phyloP scores from a whole-genome alignment of 1,140 invertebrate genomes.

The Oedothorax gibbosus region DNA sequence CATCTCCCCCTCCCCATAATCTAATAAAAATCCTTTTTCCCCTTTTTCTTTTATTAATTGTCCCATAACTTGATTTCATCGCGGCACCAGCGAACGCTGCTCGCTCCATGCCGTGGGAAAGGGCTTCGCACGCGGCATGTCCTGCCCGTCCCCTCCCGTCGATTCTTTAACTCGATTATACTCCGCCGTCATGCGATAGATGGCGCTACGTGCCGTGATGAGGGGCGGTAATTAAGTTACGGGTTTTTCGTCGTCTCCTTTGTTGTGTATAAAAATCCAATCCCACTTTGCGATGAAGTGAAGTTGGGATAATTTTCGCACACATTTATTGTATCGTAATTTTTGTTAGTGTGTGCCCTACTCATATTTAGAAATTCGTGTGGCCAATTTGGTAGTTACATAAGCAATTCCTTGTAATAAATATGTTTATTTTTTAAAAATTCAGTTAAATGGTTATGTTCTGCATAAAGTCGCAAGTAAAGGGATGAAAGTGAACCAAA shows the following conservation, averaged over 20 bases:
- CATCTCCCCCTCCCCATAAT: conserved; percentile 31
- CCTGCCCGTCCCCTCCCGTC: neutral
- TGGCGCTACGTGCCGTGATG: conserved; percentile 38
- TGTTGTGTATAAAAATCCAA: neutral
- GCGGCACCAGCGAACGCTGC: neutral
- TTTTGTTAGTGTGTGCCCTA: too few species aligned
- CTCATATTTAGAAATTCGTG: too few species aligned
- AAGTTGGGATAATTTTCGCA: neutral
- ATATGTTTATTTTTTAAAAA: too few species aligned
- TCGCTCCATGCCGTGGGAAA: conserved; percentile 29
- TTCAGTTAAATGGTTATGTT: too few species aligned
- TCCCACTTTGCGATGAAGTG: neutral
- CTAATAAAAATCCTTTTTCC: conserved; percentile 63
- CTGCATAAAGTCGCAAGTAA: too few species aligned
- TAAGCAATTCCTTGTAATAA: too few species aligned
- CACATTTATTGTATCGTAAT: too few species aligned
- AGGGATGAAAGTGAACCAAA: too few species aligned
- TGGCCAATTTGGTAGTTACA: too few species aligned
- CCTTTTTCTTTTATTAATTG: conserved; percentile 61
- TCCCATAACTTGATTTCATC: conserved; percentile 57
- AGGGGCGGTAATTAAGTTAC: conserved; percentile 56
- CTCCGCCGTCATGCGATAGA: conserved; percentile 33
- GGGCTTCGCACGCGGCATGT: conserved; percentile 14
- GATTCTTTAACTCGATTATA: conserved; percentile 56
- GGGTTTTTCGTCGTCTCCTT: conserved; percentile 26